Percentiles rank a stretch among this genome's conserved stretches.
phyloP scores from a whole-genome alignment of 2,797 vertebrate genomes.

The Gymnopithys bicolor region DNA sequence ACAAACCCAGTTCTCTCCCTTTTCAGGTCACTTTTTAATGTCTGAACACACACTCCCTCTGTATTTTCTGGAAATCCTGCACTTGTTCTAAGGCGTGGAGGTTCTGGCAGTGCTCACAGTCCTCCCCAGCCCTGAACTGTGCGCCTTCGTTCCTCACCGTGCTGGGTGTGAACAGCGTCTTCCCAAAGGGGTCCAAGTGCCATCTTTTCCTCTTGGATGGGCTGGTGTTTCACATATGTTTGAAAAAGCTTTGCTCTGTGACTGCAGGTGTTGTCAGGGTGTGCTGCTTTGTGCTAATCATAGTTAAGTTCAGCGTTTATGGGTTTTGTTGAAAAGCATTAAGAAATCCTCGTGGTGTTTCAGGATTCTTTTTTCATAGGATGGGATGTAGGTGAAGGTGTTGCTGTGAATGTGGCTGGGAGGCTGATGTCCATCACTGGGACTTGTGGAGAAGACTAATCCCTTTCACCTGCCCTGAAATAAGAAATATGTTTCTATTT shows the following conservation, averaged over 20 bases:
- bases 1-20: background rate
- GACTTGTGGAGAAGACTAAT: background rate
- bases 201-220: background rate
- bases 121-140: background rate
- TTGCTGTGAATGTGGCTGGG: rapidly evolving
- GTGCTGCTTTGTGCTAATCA: background rate
- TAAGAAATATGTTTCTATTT: background rate
- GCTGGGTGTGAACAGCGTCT: background rate
- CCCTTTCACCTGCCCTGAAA: background rate
- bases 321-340: background rate
- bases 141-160: background rate
- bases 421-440: background rate
- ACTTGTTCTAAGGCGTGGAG: background rate
- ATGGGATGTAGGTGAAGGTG: rapidly evolving
- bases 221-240: background rate
- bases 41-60: background rate
- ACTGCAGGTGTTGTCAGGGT: background rate
- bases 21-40: background rate
- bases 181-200: background rate
- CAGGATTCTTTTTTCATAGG: background rate
- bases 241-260: background rate
- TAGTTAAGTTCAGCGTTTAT: background rate
- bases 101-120: background rate
- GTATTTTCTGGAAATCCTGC: background rate
- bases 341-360: background rate